Evolutionary conservation across 2,888 invertebrate species (phyloP).

Genomic region (Hirtodrosophila trivittata): DNA sequence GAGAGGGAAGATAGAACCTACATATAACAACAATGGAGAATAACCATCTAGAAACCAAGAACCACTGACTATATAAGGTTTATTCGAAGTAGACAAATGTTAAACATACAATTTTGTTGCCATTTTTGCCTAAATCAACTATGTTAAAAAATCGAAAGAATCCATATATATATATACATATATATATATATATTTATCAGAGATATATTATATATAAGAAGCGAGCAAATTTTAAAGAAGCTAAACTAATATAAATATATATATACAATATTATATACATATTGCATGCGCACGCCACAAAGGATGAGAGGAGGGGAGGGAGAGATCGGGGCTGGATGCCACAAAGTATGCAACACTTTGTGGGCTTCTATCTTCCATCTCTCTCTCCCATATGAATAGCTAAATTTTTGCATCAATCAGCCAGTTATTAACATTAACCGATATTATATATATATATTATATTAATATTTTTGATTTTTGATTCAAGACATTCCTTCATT

Average conservation of each 20-base stretch:
- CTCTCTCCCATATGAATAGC: constrained; percentile 43
- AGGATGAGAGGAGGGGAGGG: constrained; percentile 3
- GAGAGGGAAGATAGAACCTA: no score
- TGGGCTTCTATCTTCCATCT: constrained; percentile 5
- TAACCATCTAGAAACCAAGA: constrained; percentile 36
- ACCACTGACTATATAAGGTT: constrained; percentile 69
- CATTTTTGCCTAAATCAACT: constrained; percentile 84
- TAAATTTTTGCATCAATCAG: constrained; percentile 62
- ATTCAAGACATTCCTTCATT: constrained; percentile 63
- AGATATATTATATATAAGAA: constrained; percentile 63
- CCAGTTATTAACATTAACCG: constrained; percentile 29
- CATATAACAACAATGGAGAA: no score
- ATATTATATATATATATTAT: constrained; percentile 1
- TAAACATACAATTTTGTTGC: constrained; percentile 82
- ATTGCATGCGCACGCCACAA: constrained; percentile 33
- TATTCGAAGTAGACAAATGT: constrained; percentile 75
- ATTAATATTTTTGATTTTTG: constrained; percentile 25
- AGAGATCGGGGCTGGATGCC: background rate
- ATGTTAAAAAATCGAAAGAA: constrained; percentile 72
- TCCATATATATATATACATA: constrained; percentile 33
- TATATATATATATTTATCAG: constrained; percentile 54
- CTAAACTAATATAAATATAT: constrained; percentile 43
- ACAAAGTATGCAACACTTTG: constrained; percentile 32
- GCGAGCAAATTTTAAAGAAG: constrained; percentile 47
- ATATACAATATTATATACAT: constrained; percentile 42